A percentile compares a stretch with the other conserved stretches of the same genome.
Conservation (phyloP, 2,888 invertebrate genomes). For the Sceliomorpha sp. region DNA sequence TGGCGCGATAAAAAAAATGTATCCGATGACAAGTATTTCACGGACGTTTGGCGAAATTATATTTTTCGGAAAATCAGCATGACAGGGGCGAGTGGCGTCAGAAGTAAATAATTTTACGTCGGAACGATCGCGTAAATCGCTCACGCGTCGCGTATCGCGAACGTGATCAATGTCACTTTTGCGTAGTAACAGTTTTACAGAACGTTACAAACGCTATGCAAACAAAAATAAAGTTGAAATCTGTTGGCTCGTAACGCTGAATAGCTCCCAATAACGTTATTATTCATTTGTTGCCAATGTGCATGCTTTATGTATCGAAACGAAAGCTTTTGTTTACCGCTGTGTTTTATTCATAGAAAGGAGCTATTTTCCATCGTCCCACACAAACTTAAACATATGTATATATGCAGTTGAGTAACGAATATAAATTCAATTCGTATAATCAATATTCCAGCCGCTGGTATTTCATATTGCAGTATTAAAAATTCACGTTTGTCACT, state of each 20-base stretch:
- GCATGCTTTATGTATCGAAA: constrained; percentile 39
- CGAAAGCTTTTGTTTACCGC: constrained; percentile 29
- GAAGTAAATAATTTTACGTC: constrained; percentile 6
- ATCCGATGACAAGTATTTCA: too few relatives aligned
- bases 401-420: constrained; percentile 16
- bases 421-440: constrained; percentile 31
- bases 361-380: constrained; percentile 19
- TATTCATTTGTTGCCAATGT: constrained; percentile 49
- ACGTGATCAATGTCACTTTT: constrained; percentile 35
- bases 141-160: constrained; percentile 9
- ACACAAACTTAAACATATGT: constrained; percentile 32
- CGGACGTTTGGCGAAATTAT: too few relatives aligned
- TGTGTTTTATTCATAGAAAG: constrained; percentile 39
- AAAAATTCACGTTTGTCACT: background rate
- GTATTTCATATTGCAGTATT: constrained; percentile 3
- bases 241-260: constrained; percentile 30
- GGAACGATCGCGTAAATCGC: constrained; percentile 19
- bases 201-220: constrained; percentile 27
- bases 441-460: constrained; percentile 31
- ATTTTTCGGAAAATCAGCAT: too few relatives aligned
- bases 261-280: constrained; percentile 40
- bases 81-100: background rate
- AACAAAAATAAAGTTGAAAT: constrained; percentile 44
- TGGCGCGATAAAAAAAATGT: too few relatives aligned
- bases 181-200: constrained; percentile 4